Conservation (phyloP, 2,888 invertebrate genomes). For the Microplitis manilae region DNA sequence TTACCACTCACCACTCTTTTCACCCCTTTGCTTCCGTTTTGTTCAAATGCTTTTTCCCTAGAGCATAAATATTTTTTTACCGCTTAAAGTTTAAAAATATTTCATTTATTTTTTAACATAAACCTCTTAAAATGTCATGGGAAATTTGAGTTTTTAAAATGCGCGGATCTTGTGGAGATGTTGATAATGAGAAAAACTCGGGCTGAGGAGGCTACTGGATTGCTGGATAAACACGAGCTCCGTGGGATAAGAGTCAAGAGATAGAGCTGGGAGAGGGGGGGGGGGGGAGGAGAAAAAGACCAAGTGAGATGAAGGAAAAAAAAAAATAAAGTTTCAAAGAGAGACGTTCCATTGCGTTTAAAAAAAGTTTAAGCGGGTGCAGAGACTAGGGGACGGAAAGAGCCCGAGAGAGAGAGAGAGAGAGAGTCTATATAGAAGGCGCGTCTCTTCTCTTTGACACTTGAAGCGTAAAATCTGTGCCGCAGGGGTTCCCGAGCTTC, state of each 20-base stretch:
- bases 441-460: constrained; percentile 53
- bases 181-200: constrained; percentile 44
- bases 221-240: constrained; percentile 41
- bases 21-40: neutral
- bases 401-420: constrained; percentile 13
- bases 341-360: constrained; percentile 16
- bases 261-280: neutral
- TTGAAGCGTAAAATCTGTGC: constrained; percentile 56
- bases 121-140: constrained; percentile 29
- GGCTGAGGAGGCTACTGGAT: constrained; percentile 43
- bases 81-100: neutral
- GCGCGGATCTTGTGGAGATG: constrained; percentile 32
- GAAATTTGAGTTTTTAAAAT: constrained; percentile 37
- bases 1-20: neutral
- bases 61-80: neutral
- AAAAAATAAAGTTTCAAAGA: neutral
- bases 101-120: neutral
- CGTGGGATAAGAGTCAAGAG: constrained; percentile 28
- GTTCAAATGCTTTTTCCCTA: neutral
- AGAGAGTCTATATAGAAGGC: constrained; percentile 30
- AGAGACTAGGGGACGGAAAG: constrained; percentile 7
- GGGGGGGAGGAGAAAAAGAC: neutral
- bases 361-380: constrained; percentile 7
- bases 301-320: neutral
- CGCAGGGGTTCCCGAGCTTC: constrained; percentile 44